Base-by-base conservation (phyloP, 2,888 invertebrate species). In the Hydropsyche betteni region DNA sequence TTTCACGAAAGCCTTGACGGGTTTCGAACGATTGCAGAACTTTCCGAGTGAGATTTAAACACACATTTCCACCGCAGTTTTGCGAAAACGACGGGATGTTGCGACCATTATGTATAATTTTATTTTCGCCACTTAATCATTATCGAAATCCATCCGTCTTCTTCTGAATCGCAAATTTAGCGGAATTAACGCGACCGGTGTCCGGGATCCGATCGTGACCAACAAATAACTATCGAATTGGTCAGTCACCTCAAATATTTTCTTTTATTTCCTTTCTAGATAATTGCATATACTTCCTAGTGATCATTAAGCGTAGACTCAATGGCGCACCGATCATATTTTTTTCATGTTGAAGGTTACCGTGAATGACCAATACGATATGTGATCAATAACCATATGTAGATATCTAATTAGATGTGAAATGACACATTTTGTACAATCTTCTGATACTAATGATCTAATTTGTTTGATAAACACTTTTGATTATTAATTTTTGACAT, bases 281-380 rank as follows among this genome's bases (percentile, higher is more conserved):
- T 58, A 8, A 44, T 44, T 10, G 10, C 44, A 24, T 5, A 8
- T 58, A 53, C 53, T 53, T 53, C 53, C 53, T 16, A 53, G 8
- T 16, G 58, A 44, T 44, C 44, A 44, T 44, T 44, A 44, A 44
- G 44, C 44, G 6, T 10, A 58, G 53, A 53, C 53, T 58, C 58
- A 58, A 58, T 58, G 58, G 58, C 16, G 58, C 14, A 58, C 58
- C 58, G 24, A 58, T 58, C 24, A 24, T 16, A 58, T 58, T 14
- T 58, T 24, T 58, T 58, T 4, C 24, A 14, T 16, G 16, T 6
- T 8, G 16, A 16, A 58, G 58, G 58, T 58, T 16, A 6, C 53
- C 5, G 5, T 51, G 51, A 51, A 51, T 24, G 44, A 44, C 44
- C 44, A 10, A 44, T 44, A 8, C 44, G 44, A 44, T 44, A 44